These are phyloP conservation scores for Tauraco erythrolophus DNA, from an alignment of 2,113 vertebrate species.

Conservation along the genomic window DNA sequence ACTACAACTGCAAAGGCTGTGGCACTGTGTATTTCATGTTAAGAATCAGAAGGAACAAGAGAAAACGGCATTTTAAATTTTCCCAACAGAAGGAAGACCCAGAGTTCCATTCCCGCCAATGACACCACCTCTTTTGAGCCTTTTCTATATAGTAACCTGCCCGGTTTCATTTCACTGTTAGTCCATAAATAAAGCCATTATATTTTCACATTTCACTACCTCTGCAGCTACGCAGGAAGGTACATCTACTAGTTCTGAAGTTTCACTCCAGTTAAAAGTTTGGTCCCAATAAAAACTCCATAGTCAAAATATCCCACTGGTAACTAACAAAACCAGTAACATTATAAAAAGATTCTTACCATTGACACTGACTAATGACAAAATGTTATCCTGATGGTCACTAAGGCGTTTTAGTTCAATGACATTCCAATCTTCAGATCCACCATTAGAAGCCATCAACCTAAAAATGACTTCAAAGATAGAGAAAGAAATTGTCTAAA, in stretches of 20 bases:
- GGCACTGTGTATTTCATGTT: background rate
- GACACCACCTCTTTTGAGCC: background rate
- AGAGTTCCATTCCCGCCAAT: background rate
- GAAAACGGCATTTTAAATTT: background rate
- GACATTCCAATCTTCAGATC: constrained; percentile 73
- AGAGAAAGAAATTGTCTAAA: background rate
- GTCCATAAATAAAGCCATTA: background rate
- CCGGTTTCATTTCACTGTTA: background rate
- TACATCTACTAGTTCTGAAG: background rate
- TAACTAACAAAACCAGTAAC: background rate
- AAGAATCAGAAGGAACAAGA: background rate
- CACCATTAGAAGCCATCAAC: constrained; percentile 72
- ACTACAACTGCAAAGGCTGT: background rate
- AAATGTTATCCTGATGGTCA: constrained; percentile 91
- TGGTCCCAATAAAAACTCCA: background rate
- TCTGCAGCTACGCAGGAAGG: background rate
- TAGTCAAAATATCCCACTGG: background rate
- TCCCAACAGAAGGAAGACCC: background rate
- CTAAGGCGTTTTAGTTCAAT: constrained; percentile 82
- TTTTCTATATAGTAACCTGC: background rate
- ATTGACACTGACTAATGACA: constrained; percentile 85
- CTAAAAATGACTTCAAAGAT: constrained; percentile 88
- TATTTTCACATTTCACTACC: background rate
- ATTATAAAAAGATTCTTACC: constrained; percentile 72
- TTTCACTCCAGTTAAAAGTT: background rate